Conservation (phyloP, 1,140 invertebrate genomes). For the Atta colombica region DNA sequence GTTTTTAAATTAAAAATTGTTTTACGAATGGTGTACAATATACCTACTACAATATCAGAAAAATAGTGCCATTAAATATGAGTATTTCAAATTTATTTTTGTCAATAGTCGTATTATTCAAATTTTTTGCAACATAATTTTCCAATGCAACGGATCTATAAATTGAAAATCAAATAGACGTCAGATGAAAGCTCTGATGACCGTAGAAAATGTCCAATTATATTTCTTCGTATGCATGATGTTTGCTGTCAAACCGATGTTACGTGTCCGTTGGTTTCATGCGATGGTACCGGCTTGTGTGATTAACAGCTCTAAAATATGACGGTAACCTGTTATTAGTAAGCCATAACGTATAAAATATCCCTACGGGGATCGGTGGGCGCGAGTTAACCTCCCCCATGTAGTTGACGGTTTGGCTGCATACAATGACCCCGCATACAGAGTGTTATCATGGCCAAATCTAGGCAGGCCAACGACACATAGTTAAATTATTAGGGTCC, state of each 20-base stretch:
- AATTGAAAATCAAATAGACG: not conserved
- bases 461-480: conserved; percentile 74
- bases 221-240: conserved; percentile 27
- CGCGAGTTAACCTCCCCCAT: conserved; percentile 26
- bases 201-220: conserved; percentile 30
- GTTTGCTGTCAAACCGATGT: conserved; percentile 45
- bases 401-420: conserved; percentile 27
- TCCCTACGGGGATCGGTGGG: conserved; percentile 61
- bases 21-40: not conserved
- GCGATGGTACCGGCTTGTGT: conserved; percentile 44
- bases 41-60: not conserved
- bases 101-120: not conserved
- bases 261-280: conserved; percentile 58
- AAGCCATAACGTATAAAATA: conserved; percentile 81
- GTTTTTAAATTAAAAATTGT: conserved; percentile 4
- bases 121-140: not conserved
- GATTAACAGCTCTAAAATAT: conserved; percentile 77
- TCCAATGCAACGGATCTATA: not conserved
- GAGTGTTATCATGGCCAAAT: conserved; percentile 79
- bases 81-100: not conserved
- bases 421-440: conserved; percentile 48
- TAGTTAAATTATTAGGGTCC: conserved; percentile 82
- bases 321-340: conserved; percentile 79
- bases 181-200: not conserved
- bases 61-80: not conserved